Base-by-base conservation (phyloP, 2,113 vertebrate genomes). In the Aphyosemion australe region DNA sequence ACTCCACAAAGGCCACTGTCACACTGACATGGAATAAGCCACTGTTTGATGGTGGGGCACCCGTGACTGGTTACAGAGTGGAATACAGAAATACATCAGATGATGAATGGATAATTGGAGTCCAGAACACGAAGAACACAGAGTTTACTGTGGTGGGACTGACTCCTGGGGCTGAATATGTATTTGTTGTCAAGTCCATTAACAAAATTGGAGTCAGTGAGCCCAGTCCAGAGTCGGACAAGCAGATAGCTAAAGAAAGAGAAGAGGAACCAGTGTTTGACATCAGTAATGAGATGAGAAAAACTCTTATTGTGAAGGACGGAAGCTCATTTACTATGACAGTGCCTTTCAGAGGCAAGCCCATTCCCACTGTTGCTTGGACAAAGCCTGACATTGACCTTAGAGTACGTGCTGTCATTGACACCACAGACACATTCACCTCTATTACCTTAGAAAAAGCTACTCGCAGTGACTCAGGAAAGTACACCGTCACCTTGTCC, bases 181-280 rank as follows among this genome's bases (percentile, higher is more conserved):
- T 96, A 66, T 99, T 98, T 86, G 94, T 94, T 88, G 93, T 99
- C 46, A 95, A 83, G 88, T 98, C 97, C 70, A 91, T 98, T 83
- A 99, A 99, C 82, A 98, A 97, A 86, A 92, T 96, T 26, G 97
- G 97, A 55, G 79, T 87, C 59, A 98, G 96, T 90, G 97, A 99
- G 34, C 93, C 94, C 77, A 99, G 97, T 70, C 91, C 93, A 5
- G 90, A 90, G 73, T 93, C 97, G 6, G 96, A 99, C 78, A 93
- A 92, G 70, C 95, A 97, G 16, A 50, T 96, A 49, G 95, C 95
- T 80, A 98, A 96, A 79, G 96, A 99, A 87, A 94, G 93, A 91
- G 96, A 96, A 87, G 97, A 99, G 82, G 97, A 99, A 83, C 97
- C 97, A 56, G 79, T 91, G 55, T 99, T 99, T 90, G 95, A 97